phyloP scores from a whole-genome alignment of 2,888 invertebrate species.

The Hermaeophaga mercurialis region DNA sequence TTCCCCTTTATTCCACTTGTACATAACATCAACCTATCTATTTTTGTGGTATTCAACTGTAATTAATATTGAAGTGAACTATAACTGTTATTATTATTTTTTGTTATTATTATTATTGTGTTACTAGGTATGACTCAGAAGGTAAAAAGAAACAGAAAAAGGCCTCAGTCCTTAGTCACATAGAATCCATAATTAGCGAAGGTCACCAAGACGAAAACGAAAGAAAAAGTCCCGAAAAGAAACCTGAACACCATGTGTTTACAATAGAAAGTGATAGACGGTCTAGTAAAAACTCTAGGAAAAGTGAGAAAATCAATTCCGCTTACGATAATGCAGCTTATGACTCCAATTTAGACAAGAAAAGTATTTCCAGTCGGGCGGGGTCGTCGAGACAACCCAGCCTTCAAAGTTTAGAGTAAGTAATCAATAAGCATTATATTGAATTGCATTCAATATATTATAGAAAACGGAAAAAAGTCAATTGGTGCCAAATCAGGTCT shows the following conservation, averaged over 20 bases:
- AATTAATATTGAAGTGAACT: no score
- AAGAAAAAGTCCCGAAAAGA: slow-evolving; percentile 3
- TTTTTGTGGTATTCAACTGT: no score
- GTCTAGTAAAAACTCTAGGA: slow-evolving; percentile 25
- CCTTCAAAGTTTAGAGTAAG: slow-evolving; percentile 48
- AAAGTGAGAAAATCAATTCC: slow-evolving; percentile 25
- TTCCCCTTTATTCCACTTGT: no score
- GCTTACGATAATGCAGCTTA: slow-evolving; percentile 42
- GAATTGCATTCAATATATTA: no score
- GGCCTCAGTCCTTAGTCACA: slow-evolving; percentile 23
- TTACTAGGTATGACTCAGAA: slow-evolving; percentile 25
- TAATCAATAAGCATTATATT: no score
- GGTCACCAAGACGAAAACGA: slow-evolving; percentile 28
- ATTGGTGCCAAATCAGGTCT: no score
- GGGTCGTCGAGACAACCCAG: slow-evolving; percentile 45
- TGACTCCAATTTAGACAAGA: slow-evolving; percentile 34
- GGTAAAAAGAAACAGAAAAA: slow-evolving; percentile 32
- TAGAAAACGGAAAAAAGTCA: no score
- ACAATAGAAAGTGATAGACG: slow-evolving; percentile 32
- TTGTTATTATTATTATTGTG: no score
- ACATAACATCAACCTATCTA: no score
- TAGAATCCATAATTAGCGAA: slow-evolving; percentile 28
- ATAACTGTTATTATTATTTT: no score
- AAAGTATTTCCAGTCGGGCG: slow-evolving; percentile 34
- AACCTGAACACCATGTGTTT: not conserved